Conservation (phyloP, 2,888 invertebrate genomes). For the Asteroscopus sphinx region DNA sequence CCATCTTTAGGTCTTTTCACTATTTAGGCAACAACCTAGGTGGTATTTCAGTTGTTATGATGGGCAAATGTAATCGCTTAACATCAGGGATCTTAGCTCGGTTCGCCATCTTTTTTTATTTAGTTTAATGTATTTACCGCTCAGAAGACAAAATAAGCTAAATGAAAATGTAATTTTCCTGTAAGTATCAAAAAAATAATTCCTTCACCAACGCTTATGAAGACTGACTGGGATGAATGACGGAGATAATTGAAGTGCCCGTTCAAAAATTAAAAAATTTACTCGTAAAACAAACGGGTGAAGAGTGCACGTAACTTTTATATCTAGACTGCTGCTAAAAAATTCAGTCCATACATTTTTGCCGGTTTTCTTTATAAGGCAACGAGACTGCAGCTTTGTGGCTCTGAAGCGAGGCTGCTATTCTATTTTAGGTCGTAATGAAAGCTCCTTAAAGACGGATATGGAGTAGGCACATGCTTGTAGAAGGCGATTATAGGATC, state of each 20-base stretch:
- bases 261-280: conserved; percentile 74
- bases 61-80: too few species aligned
- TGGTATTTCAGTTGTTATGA: too few species aligned
- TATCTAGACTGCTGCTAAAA: conserved; percentile 37
- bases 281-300: conserved; percentile 51
- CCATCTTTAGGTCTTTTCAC: too few species aligned
- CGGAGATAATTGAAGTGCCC: conserved; percentile 78
- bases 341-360: conserved; percentile 32
- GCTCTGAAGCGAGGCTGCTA: conserved; percentile 7
- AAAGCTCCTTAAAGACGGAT: not conserved
- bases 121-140: conserved; percentile 63
- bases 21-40: too few species aligned
- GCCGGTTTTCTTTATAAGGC: conserved; percentile 27
- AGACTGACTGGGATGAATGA: conserved; percentile 83
- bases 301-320: conserved; percentile 43
- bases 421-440: conserved; percentile 11
- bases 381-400: conserved; percentile 37
- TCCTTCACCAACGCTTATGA: conserved; percentile 69
- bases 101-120: conserved; percentile 41
- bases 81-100: too few species aligned
- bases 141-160: conserved; percentile 61
- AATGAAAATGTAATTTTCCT: conserved; percentile 66
- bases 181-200: conserved; percentile 74
- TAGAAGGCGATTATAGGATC: conserved; percentile 28
- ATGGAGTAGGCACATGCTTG: conserved; percentile 1